phyloP scores from a whole-genome alignment of 2,888 invertebrate genomes.

The Metalampra italica region DNA sequence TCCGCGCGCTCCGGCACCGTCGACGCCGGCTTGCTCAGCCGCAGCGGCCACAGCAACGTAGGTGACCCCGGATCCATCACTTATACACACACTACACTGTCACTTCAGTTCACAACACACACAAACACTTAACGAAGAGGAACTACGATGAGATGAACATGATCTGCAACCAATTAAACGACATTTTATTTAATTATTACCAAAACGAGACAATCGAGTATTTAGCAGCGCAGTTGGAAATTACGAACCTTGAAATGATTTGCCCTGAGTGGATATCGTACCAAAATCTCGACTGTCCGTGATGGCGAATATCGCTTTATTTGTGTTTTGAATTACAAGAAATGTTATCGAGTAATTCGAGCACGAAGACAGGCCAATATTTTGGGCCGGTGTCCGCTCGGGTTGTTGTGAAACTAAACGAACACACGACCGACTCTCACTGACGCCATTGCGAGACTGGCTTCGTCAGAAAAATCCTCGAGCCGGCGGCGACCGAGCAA shows the following conservation, averaged over 20 bases:
- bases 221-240: slow-evolving; percentile 67
- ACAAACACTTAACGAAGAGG: slow-evolving; percentile 68
- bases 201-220: slow-evolving; percentile 46
- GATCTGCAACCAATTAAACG: slow-evolving; percentile 65
- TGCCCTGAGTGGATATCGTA: slow-evolving; percentile 78
- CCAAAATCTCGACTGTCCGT: slow-evolving; percentile 78
- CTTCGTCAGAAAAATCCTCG: slow-evolving; percentile 61
- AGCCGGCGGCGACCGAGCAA: slow-evolving; percentile 71
- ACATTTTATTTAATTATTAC: slow-evolving; percentile 65
- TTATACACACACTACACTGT: slow-evolving; percentile 49
- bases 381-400: slow-evolving; percentile 80
- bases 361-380: slow-evolving; percentile 76
- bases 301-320: slow-evolving; percentile 56
- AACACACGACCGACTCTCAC: slow-evolving; percentile 67
- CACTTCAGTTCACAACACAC: slow-evolving; percentile 70
- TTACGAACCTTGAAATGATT: slow-evolving; percentile 77
- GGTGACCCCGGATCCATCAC: slow-evolving; percentile 76
- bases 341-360: slow-evolving; percentile 66
- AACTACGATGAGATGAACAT: slow-evolving; percentile 77
- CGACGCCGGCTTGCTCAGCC: slow-evolving; percentile 64
- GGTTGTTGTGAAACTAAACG: slow-evolving; percentile 69
- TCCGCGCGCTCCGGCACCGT: slow-evolving; percentile 23
- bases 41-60: slow-evolving; percentile 69
- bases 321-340: slow-evolving; percentile 64
- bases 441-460: slow-evolving; percentile 78